Base-by-base conservation (phyloP, 2,797 vertebrate species). In the Centropyge bicolor region DNA sequence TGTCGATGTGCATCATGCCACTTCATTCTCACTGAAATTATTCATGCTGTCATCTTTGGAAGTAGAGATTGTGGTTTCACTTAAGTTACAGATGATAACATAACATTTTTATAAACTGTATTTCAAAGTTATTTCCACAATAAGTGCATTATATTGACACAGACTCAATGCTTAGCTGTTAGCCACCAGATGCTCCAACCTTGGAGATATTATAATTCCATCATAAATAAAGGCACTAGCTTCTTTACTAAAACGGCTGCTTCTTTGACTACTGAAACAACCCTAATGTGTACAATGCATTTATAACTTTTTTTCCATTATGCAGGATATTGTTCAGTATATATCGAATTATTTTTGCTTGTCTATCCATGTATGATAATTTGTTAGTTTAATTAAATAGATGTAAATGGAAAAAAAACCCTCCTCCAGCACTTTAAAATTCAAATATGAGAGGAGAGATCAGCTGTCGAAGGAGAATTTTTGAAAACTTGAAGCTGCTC, bases 171-270 rank as follows among this genome's bases (percentile, higher is more conserved):
- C 6, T 36, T 17, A 10, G 45, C 5, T 62, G 40, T 41, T 60
- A n/a, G n/a, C 49, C 27, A 19, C 17, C 16, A 57, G 12, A 46
- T 57, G 20, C 8, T 57, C 27, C 31, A 56, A 74, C 13, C 7
- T 48, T 10, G 27, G 27, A 45, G 9, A 38, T 35, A 60, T 20
- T 67, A 24, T 48, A 56, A 54, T 35, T 19, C n/a, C 36, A 65
- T 81, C 27, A 22, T 55, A 68, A 77, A 77, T 55, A 80, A 86
- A 90, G 81, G 82, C 88, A 88, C 78, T 80, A 72, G 24, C 51
- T 70, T 61, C 22, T 76, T 65, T 35, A 76, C 8, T 61, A 43
- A 74, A 72, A 77, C 13, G 1, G 35, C 38, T 38, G 13, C 19
- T 62, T 70, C 56, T 46, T 49, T 8, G 27, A 41, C 10, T 45